Base-by-base conservation (phyloP, 1,140 invertebrate genomes). In the Drosophila kepulauana region DNA sequence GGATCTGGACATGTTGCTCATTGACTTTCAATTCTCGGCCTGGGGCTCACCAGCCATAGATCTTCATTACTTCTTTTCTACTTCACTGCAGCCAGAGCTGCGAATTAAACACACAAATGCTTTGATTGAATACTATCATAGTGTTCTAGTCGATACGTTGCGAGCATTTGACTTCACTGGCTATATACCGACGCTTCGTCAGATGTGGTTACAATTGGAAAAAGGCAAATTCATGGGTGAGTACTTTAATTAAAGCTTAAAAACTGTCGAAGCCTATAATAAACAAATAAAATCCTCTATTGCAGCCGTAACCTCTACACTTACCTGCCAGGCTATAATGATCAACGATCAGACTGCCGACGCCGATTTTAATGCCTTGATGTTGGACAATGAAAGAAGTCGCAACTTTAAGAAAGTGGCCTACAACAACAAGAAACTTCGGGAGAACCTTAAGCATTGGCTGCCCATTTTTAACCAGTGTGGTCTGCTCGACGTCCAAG, bases 1-100 rank as follows among this genome's bases (percentile, higher is more conserved):
- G 79, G 93, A 52, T 79, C 93, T 30, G 35, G 92, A 94, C 49
- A 92, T 95, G 13, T 93, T 91, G 5, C 58, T 92, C 3, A 88
- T 93, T 11, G 92, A 93, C 48, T 93, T 92, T 51, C 92, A 93
- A 57, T 90, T 81, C 45, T 82, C 78, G 10, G 80, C 59, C 30
- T 93, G 91, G 91, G 78, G 77, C 1, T 87, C 91, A 13, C 91
- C 91, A 3, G 79, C 89, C 1, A 75, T 87, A 13, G 92, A 93
- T 62, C 43, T 93, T 6, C 87, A 90, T 52, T 92, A 91, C 35
- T 93, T 92, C 30, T 63, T 92, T 1, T 78, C 80, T 10, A 87
- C 79, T 1, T 91, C 87, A 0, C 45, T 92, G 5, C 33, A 65
- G 7, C 38, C 59, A 0, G 52, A 79, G 0, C 11, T 92, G 5